Base-by-base conservation (phyloP, 2,797 vertebrate genomes). In the Gobio occitaniae region DNA sequence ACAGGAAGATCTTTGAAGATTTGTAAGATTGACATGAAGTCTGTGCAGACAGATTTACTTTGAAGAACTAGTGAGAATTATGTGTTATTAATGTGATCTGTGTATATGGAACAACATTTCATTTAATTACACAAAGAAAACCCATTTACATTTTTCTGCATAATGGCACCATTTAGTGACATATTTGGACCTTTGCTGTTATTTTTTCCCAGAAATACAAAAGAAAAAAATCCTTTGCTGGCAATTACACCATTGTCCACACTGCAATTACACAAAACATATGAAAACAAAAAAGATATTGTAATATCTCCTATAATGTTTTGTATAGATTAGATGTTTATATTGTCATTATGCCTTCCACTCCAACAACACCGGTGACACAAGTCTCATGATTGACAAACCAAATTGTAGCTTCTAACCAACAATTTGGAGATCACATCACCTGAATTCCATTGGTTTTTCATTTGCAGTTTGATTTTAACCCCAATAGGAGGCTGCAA, bases 1-100 rank as follows among this genome's bases (percentile, higher is more conserved):
- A 83, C 29, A 82, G 70, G 61, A 66, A 63, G 21, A 76, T 68
- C 47, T 83, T 74, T 83, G 81, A 74, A 65, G 47, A 32, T 52
- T 65, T 74, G 15, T 66, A 5, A 70, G 15, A 81, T 25, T 25
- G 52, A 56, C 29, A 9, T n/a, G 44, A 21, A 56, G n/a, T 83
- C 71, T 41, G 38, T 74, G 70, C 48, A 50, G 71, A 76, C 48
- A 66, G 21, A 66, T 44, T 68, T 15, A 16, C 47, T 76, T 83
- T 54, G 61, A 68, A 83, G 25, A 72, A 61, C 4, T 50, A 32
- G 17, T 36, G 29, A 75, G 44, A 75, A 50, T n/a, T 50, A 36
- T 38, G 72, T 61, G n/a, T 71, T 21, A 47, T 12, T 25, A 50
- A 56, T 1, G 38, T 61, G 19, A 12, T 38, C 29, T 17, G 54